A percentile compares a stretch with the other conserved stretches of the same genome.
Evolutionary conservation across 2,797 vertebrate genomes (phyloP).

Genomic region (Dendrocincla fuliginosa): DNA sequence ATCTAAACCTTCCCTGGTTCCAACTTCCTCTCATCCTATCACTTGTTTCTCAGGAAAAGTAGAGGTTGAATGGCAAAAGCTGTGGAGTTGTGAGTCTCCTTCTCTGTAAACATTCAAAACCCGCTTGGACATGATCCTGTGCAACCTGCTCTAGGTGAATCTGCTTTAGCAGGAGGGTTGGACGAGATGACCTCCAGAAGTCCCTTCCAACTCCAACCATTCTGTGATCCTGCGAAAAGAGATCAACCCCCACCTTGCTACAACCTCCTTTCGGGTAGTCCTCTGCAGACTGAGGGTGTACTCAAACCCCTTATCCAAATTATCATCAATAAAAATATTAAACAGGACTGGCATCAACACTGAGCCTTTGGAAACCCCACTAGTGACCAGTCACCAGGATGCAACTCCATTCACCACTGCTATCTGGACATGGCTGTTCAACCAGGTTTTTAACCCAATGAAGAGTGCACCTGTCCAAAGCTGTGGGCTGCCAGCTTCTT

Average conservation of each 20-base stretch:
- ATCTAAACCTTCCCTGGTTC: background rate
- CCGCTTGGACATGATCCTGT: background rate
- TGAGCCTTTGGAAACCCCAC: background rate
- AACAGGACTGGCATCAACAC: accelerated
- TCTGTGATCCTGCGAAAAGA: background rate
- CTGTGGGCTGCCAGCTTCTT: background rate
- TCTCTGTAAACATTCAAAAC: background rate
- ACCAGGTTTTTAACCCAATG: accelerated
- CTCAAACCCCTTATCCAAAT: accelerated
- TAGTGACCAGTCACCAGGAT: accelerated
- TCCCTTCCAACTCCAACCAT: background rate
- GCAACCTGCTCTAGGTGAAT: background rate
- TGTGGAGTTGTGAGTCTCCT: background rate
- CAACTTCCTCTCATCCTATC: background rate
- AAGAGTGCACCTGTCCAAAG: accelerated
- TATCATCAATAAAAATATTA: background rate
- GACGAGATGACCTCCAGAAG: background rate
- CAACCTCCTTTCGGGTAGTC: background rate
- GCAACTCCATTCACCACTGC: background rate
- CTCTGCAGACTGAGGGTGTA: background rate
- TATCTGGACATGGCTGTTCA: accelerated
- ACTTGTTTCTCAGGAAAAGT: background rate
- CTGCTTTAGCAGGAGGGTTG: background rate
- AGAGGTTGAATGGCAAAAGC: background rate
- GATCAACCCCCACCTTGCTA: background rate